These are phyloP conservation scores for Eulemur coronatus DNA, from an alignment of 2,797 vertebrate species.

Conservation along the genomic window DNA sequence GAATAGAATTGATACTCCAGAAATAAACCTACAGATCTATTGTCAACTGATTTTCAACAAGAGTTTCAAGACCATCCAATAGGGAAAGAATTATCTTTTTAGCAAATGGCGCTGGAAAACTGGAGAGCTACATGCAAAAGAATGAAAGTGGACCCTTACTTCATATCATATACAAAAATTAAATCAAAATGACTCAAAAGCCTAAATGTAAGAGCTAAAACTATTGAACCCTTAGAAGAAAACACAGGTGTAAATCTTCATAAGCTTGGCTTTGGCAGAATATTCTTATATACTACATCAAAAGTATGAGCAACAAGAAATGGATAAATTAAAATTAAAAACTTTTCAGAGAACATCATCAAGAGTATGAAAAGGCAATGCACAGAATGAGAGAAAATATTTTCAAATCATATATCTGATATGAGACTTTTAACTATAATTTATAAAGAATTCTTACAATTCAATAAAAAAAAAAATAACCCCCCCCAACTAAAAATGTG, in stretches of 20 bases:
- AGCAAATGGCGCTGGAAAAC: neutral
- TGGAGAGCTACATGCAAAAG: neutral
- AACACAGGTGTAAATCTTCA: neutral
- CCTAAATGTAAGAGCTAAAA: neutral
- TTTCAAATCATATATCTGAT: neutral
- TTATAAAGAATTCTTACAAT: neutral
- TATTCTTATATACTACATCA: neutral
- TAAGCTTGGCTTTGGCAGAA: neutral
- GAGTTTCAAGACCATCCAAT: neutral
- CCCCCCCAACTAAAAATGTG: neutral
- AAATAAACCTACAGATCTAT: neutral
- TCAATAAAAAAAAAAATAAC: neutral
- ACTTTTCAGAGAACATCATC: neutral
- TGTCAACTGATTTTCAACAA: neutral
- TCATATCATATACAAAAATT: neutral
- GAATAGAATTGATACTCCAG: neutral
- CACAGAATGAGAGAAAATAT: neutral
- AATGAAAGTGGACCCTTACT: neutral
- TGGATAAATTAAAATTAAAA: neutral
- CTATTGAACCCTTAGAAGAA: neutral
- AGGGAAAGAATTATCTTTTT: neutral
- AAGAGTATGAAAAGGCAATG: neutral
- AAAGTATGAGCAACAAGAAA: neutral
- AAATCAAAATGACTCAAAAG: neutral
- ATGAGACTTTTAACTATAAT: neutral